Evolutionary conservation across 2,797 vertebrate species (phyloP), one percentile per base, ranked within the genome.

Genomic region (Odontamblyopus lacepedii): DNA sequence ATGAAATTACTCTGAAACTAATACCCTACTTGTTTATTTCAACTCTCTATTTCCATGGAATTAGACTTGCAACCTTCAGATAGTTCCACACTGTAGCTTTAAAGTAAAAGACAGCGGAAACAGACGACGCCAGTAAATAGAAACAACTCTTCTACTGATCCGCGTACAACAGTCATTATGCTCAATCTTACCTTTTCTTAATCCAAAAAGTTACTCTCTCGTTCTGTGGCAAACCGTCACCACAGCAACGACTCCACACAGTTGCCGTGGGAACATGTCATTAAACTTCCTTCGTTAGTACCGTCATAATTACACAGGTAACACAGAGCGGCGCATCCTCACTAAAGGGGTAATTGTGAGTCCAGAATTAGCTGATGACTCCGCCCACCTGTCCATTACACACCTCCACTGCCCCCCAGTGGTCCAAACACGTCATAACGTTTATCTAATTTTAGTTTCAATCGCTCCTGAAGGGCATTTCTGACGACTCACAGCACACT

Each of bases 231-330:
- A 62, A 4, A 26, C 60, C 53, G 67, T 60, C 79, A 71, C 78
- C 59, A 16, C 3, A 71, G 80, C 75, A 69, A 65, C 78, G 60
- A 64, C 85, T 81, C 74, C 71, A 78, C 74, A 66, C 65, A 0
- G 78, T 90, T 80, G 76, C 89, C 75, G 75, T 88, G 83, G 87
- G 83, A 90, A 93, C 88, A 4, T 51, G 72, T 69, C 64, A 84
- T 83, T 87, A 87, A 80, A 78, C 53, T 26, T 77, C 78, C 78
- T 77, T 83, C 76, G 78, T 85, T 85, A 80, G 78, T 71, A 75
- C 73, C 48, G 70, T 69, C 68, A 85, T 91, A 89, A 92, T 89
- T 86, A 83, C 81, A 83, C 30, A 71, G 67, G 59, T 78, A 78
- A 29, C 32, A 16, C 6, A 29, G 69, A 61, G 62, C 6, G 66